Evolutionary conservation across 2,113 vertebrate species (phyloP), one percentile per base, ranked within the genome.

Genomic region (Leptocoma aspasia): DNA sequence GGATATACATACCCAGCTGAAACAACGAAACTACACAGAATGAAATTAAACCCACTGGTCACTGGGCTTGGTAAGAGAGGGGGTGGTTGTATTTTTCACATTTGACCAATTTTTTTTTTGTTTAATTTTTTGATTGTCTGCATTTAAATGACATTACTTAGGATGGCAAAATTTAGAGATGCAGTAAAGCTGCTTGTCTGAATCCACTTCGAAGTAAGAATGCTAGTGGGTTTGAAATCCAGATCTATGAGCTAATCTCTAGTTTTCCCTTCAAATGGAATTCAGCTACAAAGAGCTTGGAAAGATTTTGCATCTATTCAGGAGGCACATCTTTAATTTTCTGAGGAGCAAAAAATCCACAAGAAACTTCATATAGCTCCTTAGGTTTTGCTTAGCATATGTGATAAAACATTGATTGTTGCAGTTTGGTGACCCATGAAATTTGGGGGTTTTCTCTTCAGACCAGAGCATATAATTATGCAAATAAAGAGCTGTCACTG

Each of bases 381-480:
- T 98, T 98, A 97, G 98, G 97, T 98, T 98, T 98, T 98, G 98
- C 98, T 99, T 98, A 98, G 98, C 98, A 98, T 98, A 98, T 97
- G 98, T 98, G 98, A 99, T 99, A 99, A 99, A 99, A 99, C 99
- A 99, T 98, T 98, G 99, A 99, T 99, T 99, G 99, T 99, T 98
- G 98, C 99, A 98, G 99, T 98, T 98, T 98, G 98, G 97, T 99
- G 99, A 99, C 99, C 99, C 99, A 99, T 99, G 99, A 99, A 99
- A 99, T 99, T 98, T 99, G 98, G 98, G 97, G 99, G 99, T 99
- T 99, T 99, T 99, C 99, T 98, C 99, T 99, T 99, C 99, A 99
- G 98, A 99, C 98, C 98, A 98, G 98, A 99, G 99, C 99, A 99
- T 99, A 99, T 99, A 98, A 99, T 99, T 99, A 99, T 99, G 99